phyloP scores from a whole-genome alignment of 2,113 vertebrate species.

The Pangasianodon hypophthalmus region DNA sequence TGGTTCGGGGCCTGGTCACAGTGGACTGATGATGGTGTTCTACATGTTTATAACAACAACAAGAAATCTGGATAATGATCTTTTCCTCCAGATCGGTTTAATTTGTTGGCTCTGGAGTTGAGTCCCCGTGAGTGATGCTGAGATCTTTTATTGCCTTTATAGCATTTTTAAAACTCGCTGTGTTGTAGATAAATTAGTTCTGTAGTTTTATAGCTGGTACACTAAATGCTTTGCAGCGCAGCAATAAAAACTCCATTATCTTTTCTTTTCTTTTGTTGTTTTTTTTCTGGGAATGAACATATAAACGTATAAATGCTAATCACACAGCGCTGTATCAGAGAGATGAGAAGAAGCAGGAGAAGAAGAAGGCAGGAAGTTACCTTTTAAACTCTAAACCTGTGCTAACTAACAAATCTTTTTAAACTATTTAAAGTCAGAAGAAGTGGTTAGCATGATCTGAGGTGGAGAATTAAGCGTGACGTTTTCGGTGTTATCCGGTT shows the following conservation, averaged over 20 bases:
- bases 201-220: background rate
- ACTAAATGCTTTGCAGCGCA: background rate
- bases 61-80: background rate
- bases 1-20: background rate
- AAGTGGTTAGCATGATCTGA: background rate
- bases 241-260: constrained; percentile 19
- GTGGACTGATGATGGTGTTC: background rate
- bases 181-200: background rate
- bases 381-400: background rate
- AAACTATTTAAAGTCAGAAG: background rate
- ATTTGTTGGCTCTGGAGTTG: background rate
- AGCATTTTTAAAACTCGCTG: background rate
- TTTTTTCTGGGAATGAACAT: background rate
- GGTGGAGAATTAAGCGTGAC: background rate
- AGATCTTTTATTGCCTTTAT: background rate
- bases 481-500: background rate
- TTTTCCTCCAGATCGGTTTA: background rate
- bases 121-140: background rate
- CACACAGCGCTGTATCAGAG: background rate
- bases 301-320: background rate
- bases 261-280: background rate
- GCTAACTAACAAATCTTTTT: background rate
- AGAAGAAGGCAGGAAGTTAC: background rate
- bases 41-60: background rate
- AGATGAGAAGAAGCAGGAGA: background rate